These are phyloP conservation scores for Leptosomus discolor DNA, from an alignment of 2,113 vertebrate genomes.

Conservation along the genomic window DNA sequence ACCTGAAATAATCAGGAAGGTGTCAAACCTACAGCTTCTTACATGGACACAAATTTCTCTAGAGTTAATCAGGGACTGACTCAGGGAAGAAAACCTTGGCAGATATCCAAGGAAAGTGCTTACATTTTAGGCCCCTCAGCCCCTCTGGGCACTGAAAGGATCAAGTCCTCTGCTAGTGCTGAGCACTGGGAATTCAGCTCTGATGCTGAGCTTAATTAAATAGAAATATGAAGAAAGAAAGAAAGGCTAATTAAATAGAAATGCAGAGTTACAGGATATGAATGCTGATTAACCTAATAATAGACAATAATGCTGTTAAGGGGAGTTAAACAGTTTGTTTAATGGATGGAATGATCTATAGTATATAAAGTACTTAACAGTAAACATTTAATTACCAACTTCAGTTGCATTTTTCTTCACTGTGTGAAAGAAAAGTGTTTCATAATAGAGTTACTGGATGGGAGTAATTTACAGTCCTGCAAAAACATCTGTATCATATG, in stretches of 20 bases:
- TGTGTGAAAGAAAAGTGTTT: background rate
- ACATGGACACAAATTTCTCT: background rate
- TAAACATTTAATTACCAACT: conserved; percentile 69
- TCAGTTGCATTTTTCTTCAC: conserved; percentile 47
- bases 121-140: background rate
- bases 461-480: conserved; percentile 37
- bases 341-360: conserved; percentile 57
- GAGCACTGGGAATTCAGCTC: conserved; percentile 24
- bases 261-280: conserved; percentile 49
- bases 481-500: background rate
- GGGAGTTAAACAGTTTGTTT: conserved; percentile 61
- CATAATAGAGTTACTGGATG: conserved; percentile 29
- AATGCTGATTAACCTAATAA: conserved; percentile 70
- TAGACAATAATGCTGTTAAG: conserved; percentile 54
- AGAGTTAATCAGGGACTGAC: background rate
- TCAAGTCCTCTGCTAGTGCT: conserved; percentile 2
- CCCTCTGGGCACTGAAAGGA: background rate
- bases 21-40: background rate
- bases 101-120: background rate
- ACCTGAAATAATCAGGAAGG: background rate
- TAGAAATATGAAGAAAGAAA: conserved; percentile 64
- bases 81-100: background rate
- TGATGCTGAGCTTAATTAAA: conserved; percentile 59
- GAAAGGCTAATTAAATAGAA: conserved; percentile 55
- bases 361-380: conserved; percentile 61